Evolutionary conservation across 2,888 invertebrate genomes (phyloP).

Genomic region (Auanema freiburgensis): DNA sequence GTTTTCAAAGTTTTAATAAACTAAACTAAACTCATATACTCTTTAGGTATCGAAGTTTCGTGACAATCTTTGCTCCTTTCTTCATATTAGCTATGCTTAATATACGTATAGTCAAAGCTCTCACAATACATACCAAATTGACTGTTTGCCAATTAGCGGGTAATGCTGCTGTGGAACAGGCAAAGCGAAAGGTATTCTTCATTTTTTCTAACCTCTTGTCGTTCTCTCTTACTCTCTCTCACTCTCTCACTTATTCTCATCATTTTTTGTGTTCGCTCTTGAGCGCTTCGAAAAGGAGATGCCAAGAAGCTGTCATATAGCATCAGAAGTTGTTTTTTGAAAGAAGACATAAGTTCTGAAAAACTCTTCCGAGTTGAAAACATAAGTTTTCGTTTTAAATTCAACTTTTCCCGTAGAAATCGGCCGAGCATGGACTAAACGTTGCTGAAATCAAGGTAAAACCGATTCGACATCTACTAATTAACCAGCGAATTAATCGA

Average conservation of each 20-base stretch:
- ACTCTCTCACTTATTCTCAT: neutral
- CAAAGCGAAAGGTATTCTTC: constrained; percentile 27
- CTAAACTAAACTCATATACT: neutral
- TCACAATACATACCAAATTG: constrained; percentile 24
- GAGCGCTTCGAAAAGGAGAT: no score
- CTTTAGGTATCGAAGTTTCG: constrained; percentile 60
- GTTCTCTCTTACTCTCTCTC: constrained; percentile 10
- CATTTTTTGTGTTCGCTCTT: no score
- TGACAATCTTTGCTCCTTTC: constrained; percentile 61
- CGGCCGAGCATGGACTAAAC: neutral
- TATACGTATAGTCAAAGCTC: constrained; percentile 48
- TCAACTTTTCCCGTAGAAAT: constrained; percentile 1
- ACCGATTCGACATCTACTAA: no score
- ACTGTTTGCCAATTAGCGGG: constrained; percentile 23
- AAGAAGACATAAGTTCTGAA: no score
- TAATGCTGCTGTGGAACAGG: constrained; percentile 24
- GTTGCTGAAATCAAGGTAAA: no score
- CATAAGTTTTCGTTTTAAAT: no score
- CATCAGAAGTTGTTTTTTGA: no score
- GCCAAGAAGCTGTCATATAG: no score
- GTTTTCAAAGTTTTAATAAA: constrained; percentile 12
- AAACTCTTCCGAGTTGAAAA: no score
- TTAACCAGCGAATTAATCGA: no score
- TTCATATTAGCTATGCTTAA: constrained; percentile 56
- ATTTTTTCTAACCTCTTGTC: constrained; percentile 3